phyloP scores from a whole-genome alignment of 53 echinoderm and acorn worm genomes.

The Arbacia lixula region DNA sequence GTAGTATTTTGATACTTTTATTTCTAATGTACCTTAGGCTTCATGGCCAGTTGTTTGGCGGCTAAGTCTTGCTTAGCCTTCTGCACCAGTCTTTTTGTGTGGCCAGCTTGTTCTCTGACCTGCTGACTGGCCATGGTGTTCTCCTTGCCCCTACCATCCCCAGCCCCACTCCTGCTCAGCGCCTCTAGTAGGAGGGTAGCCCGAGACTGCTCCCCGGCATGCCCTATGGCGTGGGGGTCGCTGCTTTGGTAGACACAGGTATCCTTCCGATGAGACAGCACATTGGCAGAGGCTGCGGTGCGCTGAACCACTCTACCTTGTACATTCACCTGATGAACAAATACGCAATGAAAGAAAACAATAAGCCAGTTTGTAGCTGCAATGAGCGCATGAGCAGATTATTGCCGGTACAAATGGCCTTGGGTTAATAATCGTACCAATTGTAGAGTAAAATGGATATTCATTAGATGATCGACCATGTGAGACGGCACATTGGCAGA shows the following conservation, averaged over 20 bases:
- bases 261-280: slow-evolving; percentile 64
- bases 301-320: slow-evolving; percentile 78
- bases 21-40: slow-evolving; percentile 44
- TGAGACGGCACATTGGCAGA: slow-evolving; percentile 63
- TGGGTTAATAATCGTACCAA: too few species aligned
- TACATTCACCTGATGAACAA: slow-evolving; percentile 83
- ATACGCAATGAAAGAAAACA: too few species aligned
- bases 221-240: slow-evolving; percentile 73
- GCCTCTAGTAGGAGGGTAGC: not conserved
- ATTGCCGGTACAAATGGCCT: too few species aligned
- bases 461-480: too few species aligned
- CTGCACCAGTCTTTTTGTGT: slow-evolving; percentile 70
- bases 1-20: too few species aligned
- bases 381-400: too few species aligned
- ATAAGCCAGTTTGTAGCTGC: too few species aligned
- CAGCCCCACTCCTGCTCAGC: not conserved
- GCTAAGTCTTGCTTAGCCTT: slow-evolving; percentile 86
- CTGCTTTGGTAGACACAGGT: slow-evolving; percentile 67
- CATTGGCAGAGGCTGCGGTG: slow-evolving; percentile 63
- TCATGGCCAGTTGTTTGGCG: slow-evolving; percentile 68
- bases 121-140: not conserved
- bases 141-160: not conserved
- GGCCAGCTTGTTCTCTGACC: slow-evolving; percentile 67
- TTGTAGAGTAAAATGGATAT: too few species aligned
- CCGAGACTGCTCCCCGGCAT: not conserved